Evolutionary conservation across 1,140 invertebrate genomes (phyloP), one percentile per base, ranked within the genome.

Genomic region (Coelopa frigida): DNA sequence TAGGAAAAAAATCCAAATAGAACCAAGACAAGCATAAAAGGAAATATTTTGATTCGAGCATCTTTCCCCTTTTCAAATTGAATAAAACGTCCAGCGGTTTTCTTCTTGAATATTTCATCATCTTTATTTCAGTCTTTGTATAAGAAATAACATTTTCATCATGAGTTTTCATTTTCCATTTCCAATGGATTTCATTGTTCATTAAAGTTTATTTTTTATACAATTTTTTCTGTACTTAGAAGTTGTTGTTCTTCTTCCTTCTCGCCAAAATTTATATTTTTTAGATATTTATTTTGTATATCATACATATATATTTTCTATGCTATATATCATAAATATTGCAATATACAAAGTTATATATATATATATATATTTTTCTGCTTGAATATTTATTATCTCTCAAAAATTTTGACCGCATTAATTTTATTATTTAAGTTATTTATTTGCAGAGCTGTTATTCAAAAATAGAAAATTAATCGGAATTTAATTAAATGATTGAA

Each of bases 41-140:
- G n/a, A n/a, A n/a, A n/a, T n/a, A n/a, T n/a, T n/a, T n/a, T n/a
- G n/a, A n/a, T n/a, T 29, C n/a, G n/a, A 29, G 7, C 7, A 29
- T 8, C 27, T 29, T 8, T n/a, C 27, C 27, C 7, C 27, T 29
- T 29, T 29, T 29, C n/a, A 29, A 29, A 29, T 29, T 29, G 7
- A 29, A 8, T 29, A 7, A 29, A 29, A 29, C 27, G 7, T 38
- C 22, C 22, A 12, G 4, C 56, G 54, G 50, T 53, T 53, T 51
- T 56, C 47, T 64, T 56, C 51, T 39, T 53, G 55, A 59, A 56
- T 55, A 32, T 54, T 56, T 58, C 51, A 49, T 45, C 59, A 50
- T 60, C 62, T 62, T 61, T 60, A 15, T 56, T 57, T 66, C 62
- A 66, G 62, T 66, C 62, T 66, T 65, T 63, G 62, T 66, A 66